These are phyloP conservation scores for Tokudaia muenninki DNA, from an alignment of 2,797 vertebrate genomes.

Conservation along the genomic window DNA sequence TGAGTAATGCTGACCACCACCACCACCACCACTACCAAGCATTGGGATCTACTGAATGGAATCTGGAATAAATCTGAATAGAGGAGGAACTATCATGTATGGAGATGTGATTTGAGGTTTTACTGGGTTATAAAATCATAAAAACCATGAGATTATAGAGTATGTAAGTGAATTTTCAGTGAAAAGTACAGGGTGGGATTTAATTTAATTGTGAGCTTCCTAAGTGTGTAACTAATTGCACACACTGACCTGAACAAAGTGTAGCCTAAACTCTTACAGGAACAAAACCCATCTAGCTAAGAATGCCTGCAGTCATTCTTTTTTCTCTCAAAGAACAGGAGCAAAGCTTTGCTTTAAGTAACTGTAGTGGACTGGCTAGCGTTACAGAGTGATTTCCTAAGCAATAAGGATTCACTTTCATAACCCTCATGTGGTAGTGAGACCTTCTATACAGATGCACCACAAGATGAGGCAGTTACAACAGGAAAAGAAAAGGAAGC, in stretches of 20 bases:
- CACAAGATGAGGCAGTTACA: conserved; percentile 6
- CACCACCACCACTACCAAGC: background rate
- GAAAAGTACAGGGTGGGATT: conserved; percentile 29
- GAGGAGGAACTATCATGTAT: background rate
- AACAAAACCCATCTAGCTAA: background rate
- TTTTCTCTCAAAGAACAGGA: conserved; percentile 48
- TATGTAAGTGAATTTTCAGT: conserved; percentile 49
- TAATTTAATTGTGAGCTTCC: conserved; percentile 31
- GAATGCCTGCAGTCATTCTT: background rate
- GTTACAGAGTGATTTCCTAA: background rate
- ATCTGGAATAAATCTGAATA: conserved; percentile 6
- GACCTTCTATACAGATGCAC: background rate
- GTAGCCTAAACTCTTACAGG: background rate
- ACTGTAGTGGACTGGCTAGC: background rate
- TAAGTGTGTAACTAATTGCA: conserved; percentile 32
- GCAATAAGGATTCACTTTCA: background rate
- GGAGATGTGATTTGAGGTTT: conserved; percentile 48
- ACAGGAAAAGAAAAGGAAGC: conserved; percentile 57
- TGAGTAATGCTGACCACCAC: background rate
- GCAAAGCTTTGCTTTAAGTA: conserved; percentile 32
- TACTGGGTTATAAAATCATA: conserved; percentile 1
- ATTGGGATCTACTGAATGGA: background rate
- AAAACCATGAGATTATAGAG: conserved; percentile 44
- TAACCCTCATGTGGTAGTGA: background rate
- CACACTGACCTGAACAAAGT: background rate